phyloP scores from a whole-genome alignment of 2,797 vertebrate species.

The Sternotherus odoratus region DNA sequence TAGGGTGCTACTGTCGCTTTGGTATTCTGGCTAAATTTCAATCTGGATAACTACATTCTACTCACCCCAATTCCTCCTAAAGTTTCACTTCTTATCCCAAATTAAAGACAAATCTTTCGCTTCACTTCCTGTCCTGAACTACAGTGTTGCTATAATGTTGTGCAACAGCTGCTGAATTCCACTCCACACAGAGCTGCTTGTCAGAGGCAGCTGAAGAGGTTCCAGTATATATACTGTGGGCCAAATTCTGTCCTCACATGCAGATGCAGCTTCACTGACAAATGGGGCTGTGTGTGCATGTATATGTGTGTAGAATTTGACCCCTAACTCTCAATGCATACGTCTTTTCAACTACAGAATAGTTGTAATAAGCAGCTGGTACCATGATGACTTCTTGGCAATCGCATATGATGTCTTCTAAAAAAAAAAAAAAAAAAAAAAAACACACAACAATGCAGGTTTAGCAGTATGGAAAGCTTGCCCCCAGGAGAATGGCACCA shows the following conservation, averaged over 20 bases:
- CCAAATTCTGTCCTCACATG: neutral
- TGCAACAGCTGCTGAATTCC: neutral
- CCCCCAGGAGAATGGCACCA: neutral
- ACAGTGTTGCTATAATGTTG: neutral
- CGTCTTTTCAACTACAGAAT: neutral
- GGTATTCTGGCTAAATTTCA: neutral
- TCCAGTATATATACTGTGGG: neutral
- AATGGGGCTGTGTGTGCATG: fast-evolving
- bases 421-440: no score
- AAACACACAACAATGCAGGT: conserved; percentile 12
- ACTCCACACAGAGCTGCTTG: neutral
- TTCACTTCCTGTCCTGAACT: neutral
- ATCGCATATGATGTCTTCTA: conserved; percentile 46
- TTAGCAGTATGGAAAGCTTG: conserved; percentile 28
- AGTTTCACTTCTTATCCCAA: neutral
- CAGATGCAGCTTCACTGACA: fast-evolving
- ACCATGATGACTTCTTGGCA: conserved; percentile 43
- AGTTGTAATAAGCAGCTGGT: conserved; percentile 21
- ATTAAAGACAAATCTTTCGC: neutral
- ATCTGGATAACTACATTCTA: neutral
- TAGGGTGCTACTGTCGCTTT: fast-evolving
- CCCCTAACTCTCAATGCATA: neutral
- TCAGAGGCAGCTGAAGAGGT: neutral
- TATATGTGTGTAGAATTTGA: neutral
- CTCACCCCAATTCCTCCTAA: neutral